Base-by-base conservation (phyloP, 2,888 invertebrate genomes). In the Branchellion lobata region DNA sequence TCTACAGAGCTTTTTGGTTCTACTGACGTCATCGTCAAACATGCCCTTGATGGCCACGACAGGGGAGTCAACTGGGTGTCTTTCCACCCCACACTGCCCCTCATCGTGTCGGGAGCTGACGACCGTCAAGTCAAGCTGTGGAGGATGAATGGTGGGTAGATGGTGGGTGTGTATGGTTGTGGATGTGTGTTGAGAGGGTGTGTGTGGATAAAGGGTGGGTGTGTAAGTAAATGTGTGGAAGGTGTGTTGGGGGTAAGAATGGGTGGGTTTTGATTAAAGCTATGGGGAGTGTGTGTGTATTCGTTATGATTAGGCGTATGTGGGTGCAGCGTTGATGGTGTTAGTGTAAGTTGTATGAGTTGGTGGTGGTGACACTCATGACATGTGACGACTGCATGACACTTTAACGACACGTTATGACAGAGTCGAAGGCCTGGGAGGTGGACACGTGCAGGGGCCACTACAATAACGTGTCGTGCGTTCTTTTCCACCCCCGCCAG, bases 361-460 rank as follows among this genome's bases (percentile, higher is more conserved):
- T n/a, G n/a, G n/a, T n/a, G n/a, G n/a, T n/a, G n/a, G n/a, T n/a
- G n/a, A n/a, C n/a, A n/a, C n/a, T n/a, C n/a, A n/a, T n/a, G n/a
- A n/a, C n/a, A n/a, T n/a, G n/a, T n/a, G n/a, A n/a, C n/a, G n/a
- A n/a, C n/a, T n/a, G n/a, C n/a, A n/a, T n/a, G n/a, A n/a, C 51
- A 51, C 18, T 51, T 14, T 51, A 51, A 11, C 11, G 21, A 18
- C 51, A 18, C 51, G 21, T 18, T 51, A 51, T 18, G 82, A 29
- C 86, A 86, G 89, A 89, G 78, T 86, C 88, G 57, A 89, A 92
- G 90, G 98, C 97, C 0, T 98, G 97, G 97, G 98, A 99, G 87
- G 95, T 99, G 68, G 99, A 99, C 88, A 96, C 97, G 0, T 99
- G 97, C 85, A 92, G 99, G n/a, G 99, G 99, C 0, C 99, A 99